phyloP scores from a whole-genome alignment of 2,113 vertebrate species.

The Sorex fumeus region DNA sequence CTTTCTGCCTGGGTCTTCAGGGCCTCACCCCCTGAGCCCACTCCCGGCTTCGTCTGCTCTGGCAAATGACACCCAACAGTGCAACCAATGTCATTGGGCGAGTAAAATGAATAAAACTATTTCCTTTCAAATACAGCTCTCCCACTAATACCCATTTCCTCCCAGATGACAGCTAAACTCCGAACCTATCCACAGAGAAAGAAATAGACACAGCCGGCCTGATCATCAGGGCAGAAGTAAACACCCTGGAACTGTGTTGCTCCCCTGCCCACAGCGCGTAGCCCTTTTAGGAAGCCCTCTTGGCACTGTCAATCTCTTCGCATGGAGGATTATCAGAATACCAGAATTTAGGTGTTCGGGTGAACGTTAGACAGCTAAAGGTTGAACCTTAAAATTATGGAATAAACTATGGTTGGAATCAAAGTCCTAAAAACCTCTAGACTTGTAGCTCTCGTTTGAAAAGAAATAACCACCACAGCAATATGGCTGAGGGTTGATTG shows the following conservation, averaged over 20 bases:
- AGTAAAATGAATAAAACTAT: not conserved
- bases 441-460: not conserved
- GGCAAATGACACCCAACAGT: not conserved
- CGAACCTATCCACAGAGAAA: not conserved
- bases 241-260: not conserved
- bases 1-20: no score
- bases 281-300: not conserved
- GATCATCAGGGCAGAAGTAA: not conserved
- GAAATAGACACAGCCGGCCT: no score
- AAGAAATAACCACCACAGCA: not conserved
- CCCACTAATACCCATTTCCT: not conserved
- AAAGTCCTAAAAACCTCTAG: not conserved
- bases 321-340: not conserved
- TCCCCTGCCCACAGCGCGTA: not conserved
- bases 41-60: not conserved
- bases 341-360: not conserved
- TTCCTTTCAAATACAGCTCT: not conserved
- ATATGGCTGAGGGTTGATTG: not conserved
- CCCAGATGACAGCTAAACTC: not conserved
- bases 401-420: not conserved
- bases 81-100: not conserved
- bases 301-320: not conserved
- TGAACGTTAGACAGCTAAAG: not conserved
- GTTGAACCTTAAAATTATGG: not conserved
- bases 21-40: not conserved